Conservation (phyloP, 2,888 invertebrate species). For the Drosophila austrosaltans region DNA sequence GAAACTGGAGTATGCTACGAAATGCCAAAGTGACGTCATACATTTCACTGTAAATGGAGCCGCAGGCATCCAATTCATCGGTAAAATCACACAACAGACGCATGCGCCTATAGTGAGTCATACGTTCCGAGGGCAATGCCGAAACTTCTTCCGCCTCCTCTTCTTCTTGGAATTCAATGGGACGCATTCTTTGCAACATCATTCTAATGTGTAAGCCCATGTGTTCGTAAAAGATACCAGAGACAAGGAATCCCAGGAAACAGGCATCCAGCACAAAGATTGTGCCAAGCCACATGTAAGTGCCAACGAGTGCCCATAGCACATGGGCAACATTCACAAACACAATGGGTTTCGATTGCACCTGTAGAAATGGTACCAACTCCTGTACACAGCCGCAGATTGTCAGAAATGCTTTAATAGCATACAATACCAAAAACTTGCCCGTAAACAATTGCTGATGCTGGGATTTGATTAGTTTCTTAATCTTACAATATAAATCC, state of each 20-base stretch:
- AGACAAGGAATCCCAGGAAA: conserved; percentile 71
- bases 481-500: conserved; percentile 53
- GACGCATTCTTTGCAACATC: conserved; percentile 61
- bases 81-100: conserved; percentile 67
- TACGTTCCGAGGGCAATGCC: not conserved
- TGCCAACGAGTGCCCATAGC: conserved; percentile 41
- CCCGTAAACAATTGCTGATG: conserved; percentile 44
- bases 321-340: not conserved
- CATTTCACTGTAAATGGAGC: conserved; percentile 64
- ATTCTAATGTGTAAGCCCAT: conserved; percentile 58
- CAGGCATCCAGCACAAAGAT: conserved; percentile 70
- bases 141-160: not conserved
- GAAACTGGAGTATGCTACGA: conserved; percentile 70
- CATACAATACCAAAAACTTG: conserved; percentile 55
- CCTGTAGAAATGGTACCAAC: conserved; percentile 51
- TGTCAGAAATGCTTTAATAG: conserved; percentile 61
- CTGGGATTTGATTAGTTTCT: conserved; percentile 23
- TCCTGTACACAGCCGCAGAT: conserved; percentile 64
- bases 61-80: conserved; percentile 70
- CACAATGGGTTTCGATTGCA: conserved; percentile 2
- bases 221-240: conserved; percentile 65
- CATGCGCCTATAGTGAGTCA: conserved; percentile 67
- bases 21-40: conserved; percentile 64
- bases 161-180: conserved; percentile 51
- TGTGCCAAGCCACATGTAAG: conserved; percentile 74